Base-by-base conservation (phyloP, 2,113 vertebrate species). In the Percopsis transmontana region DNA sequence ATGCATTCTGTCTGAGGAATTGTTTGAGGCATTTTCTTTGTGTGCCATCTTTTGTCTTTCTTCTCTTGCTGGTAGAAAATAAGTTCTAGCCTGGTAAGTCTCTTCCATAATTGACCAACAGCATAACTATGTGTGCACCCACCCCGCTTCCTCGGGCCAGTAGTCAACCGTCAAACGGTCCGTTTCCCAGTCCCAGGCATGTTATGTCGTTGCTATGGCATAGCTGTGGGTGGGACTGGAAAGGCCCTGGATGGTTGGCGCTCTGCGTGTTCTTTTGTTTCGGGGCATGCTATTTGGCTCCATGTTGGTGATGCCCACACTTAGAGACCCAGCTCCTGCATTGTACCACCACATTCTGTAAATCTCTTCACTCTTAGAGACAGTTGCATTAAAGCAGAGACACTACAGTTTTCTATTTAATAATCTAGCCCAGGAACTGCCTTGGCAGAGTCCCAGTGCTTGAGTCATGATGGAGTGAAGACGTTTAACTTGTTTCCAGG, bases 51-150 rank as follows among this genome's bases (percentile, higher is more conserved):
- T 42, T 90, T 91, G 85, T 91, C 88, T 92, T 81, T 89, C 82
- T 81, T 92, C 90, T 94, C 94, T 92, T 91, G 88, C 91, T 91
- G 85, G 68, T 95, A 97, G 96, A 97, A 96, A 96, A 95, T 97
- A 88, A 92, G 93, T 93, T 92, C 94, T 95, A 95, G 92, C 59
- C 80, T 91, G 96, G 95, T 97, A 94, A 97, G 96, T 96, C 14
- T 53, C 42, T 12, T 14, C 42, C 42, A 14, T 16, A 45, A 33
- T 33, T 33, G 5, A 33, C 27, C 27, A 33, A 7, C 27, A 33
- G 27, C 27, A 33, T 33, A 4, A 33, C 5, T 7, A 7, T 33
- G 8, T 7, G 8, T 7, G 5, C 27, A 5, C 27, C 16, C 16
- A 13, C 11, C 16, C 44, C n/a, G 15, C 15, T 45, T 45, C 42